Conservation (phyloP, 2,113 vertebrate genomes). For the Lynx canadensis region DNA sequence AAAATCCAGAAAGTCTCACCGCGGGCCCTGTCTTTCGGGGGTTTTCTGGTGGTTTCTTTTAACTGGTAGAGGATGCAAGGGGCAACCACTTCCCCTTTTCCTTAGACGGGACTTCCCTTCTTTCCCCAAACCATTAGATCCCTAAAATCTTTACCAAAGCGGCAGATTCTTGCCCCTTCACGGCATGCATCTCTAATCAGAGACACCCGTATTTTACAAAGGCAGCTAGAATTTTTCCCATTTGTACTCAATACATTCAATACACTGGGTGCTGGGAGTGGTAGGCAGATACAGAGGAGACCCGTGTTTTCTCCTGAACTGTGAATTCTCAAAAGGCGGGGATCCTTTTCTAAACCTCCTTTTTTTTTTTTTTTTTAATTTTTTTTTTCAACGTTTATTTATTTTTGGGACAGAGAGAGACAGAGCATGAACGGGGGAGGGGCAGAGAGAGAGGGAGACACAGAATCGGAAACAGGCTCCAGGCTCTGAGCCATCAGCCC, state of each 20-base stretch:
- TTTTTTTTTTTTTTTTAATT: no score
- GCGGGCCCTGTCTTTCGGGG: not conserved
- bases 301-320: not conserved
- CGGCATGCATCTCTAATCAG: not conserved
- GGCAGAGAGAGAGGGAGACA: no score
- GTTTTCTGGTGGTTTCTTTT: not conserved
- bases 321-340: not conserved
- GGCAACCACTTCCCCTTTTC: not conserved
- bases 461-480: no score
- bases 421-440: no score
- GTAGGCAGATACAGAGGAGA: not conserved
- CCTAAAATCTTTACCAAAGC: not conserved
- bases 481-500: no score
- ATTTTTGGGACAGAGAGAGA: no score
- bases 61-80: not conserved
- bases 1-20: not conserved
- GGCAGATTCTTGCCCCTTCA: not conserved
- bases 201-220: not conserved
- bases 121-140: not conserved
- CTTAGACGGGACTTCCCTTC: not conserved
- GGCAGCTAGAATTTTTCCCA: not conserved
- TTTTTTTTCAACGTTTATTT: no score
- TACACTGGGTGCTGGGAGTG: not conserved
- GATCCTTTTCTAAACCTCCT: not conserved
- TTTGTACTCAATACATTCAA: not conserved